phyloP scores from a whole-genome alignment of 2,888 invertebrate genomes.

The Mongoloraphidia duomilia region DNA sequence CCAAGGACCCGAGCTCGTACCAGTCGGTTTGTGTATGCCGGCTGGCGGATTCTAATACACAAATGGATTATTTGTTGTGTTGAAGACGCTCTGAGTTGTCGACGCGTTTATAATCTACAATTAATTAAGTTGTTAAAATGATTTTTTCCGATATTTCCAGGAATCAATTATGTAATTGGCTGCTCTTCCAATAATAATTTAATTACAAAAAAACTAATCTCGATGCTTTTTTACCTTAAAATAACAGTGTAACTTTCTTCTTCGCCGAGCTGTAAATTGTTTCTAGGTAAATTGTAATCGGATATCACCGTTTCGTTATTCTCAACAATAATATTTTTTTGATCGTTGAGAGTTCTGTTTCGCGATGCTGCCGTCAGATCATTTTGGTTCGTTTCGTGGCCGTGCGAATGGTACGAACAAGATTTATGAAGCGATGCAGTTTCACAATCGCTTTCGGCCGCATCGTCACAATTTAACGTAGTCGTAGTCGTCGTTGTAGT shows the following conservation, averaged over 20 bases:
- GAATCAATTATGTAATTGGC: too few relatives aligned
- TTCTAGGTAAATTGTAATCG: not conserved
- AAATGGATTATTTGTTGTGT: not conserved
- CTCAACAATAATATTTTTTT: not conserved
- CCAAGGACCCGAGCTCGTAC: too few relatives aligned
- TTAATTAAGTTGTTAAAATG: too few relatives aligned
- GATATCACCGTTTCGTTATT: not conserved
- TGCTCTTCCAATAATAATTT: too few relatives aligned
- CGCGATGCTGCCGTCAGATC: not conserved
- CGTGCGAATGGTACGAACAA: not conserved
- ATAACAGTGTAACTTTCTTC: conserved; percentile 66
- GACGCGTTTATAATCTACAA: too few relatives aligned
- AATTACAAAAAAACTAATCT: not conserved
- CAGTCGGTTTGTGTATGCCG: too few relatives aligned
- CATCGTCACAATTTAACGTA: conserved; percentile 19
- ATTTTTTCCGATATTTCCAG: too few relatives aligned
- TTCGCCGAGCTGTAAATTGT: conserved; percentile 33
- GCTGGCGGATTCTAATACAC: not conserved
- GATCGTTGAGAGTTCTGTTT: not conserved
- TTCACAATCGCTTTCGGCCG: conserved; percentile 11
- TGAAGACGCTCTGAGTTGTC: too few relatives aligned
- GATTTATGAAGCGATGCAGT: not conserved
- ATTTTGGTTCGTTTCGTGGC: conserved; percentile 4
- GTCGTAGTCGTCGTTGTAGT: conserved; percentile 24
- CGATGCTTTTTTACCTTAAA: conserved; percentile 34